Conservation (phyloP, 2,888 invertebrate species). For the Cryptops parisi region DNA sequence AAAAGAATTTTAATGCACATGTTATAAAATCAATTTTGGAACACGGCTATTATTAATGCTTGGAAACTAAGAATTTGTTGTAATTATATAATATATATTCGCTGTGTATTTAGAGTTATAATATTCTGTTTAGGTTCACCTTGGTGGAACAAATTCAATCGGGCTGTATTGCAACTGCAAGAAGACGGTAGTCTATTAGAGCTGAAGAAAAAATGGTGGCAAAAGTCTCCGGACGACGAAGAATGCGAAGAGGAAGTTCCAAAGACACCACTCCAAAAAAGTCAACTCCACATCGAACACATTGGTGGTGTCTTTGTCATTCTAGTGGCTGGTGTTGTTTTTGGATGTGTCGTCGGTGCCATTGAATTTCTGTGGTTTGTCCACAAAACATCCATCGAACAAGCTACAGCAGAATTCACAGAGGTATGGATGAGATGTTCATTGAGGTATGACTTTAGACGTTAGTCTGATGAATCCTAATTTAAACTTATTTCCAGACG, state of each 20-base stretch:
- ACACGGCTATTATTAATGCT: no score
- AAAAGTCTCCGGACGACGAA: slow-evolving; percentile 44
- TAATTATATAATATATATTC: no score
- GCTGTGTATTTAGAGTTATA: no score
- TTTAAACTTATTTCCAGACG: no score
- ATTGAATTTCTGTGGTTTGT: slow-evolving; percentile 95
- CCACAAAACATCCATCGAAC: slow-evolving; percentile 77
- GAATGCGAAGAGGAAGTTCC: slow-evolving; percentile 22
- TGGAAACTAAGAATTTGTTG: no score
- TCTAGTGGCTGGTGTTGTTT: slow-evolving; percentile 78
- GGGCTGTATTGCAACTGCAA: slow-evolving; percentile 85
- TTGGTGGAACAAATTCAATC: slow-evolving; percentile 83
- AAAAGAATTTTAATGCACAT: no score
- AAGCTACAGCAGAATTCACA: no score
- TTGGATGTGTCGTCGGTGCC: slow-evolving; percentile 82
- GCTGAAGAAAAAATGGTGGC: slow-evolving; percentile 96
- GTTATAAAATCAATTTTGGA: no score
- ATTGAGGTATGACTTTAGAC: no score
- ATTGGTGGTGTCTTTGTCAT: slow-evolving; percentile 94
- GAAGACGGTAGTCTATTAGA: slow-evolving; percentile 86
- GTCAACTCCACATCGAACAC: slow-evolving; percentile 54
- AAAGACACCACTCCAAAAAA: slow-evolving; percentile 12
- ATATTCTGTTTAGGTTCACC: slow-evolving; percentile 57
- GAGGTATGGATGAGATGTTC: no score
- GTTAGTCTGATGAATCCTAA: no score